A percentile compares a stretch with the other conserved stretches of the same genome.
phyloP scores from a whole-genome alignment of 2,113 vertebrate species.

The Dryoscopus gambensis region DNA sequence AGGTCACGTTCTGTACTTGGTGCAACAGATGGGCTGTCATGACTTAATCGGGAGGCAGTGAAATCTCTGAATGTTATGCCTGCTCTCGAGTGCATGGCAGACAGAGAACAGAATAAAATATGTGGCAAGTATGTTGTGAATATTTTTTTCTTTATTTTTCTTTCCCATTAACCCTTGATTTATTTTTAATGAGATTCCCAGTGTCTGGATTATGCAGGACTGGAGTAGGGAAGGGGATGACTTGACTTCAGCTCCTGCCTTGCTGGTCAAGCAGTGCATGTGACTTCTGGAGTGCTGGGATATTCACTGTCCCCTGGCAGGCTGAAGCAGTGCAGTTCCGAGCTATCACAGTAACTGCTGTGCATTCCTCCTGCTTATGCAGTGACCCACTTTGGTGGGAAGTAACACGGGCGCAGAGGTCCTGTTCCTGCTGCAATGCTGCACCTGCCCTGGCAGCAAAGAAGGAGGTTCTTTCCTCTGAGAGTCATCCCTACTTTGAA shows the following conservation, averaged over 20 bases:
- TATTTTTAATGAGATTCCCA: not conserved
- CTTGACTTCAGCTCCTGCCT: not conserved
- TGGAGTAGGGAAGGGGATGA: not conserved
- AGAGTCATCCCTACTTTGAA: not conserved
- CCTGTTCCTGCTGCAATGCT: not conserved
- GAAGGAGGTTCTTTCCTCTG: not conserved
- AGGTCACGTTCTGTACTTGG: constrained; percentile 41
- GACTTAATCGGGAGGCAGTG: not conserved
- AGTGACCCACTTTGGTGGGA: not conserved
- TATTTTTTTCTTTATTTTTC: not conserved
- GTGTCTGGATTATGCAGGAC: not conserved
- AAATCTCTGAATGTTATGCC: not conserved
- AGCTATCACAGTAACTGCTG: not conserved
- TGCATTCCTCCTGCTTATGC: not conserved
- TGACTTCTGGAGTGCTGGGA: not conserved
- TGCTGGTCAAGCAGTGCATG: not conserved
- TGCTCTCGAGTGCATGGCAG: not conserved
- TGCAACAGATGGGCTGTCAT: constrained; percentile 53
- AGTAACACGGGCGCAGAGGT: not conserved
- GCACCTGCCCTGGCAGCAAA: not conserved
- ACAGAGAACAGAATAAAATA: not conserved
- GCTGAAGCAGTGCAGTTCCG: not conserved
- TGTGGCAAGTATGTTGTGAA: not conserved
- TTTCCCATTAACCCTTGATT: not conserved
- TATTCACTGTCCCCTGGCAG: not conserved